Evolutionary conservation across 2,113 vertebrate species (phyloP), one percentile per base, ranked within the genome.

Genomic region (Rousettus leschenaultii): DNA sequence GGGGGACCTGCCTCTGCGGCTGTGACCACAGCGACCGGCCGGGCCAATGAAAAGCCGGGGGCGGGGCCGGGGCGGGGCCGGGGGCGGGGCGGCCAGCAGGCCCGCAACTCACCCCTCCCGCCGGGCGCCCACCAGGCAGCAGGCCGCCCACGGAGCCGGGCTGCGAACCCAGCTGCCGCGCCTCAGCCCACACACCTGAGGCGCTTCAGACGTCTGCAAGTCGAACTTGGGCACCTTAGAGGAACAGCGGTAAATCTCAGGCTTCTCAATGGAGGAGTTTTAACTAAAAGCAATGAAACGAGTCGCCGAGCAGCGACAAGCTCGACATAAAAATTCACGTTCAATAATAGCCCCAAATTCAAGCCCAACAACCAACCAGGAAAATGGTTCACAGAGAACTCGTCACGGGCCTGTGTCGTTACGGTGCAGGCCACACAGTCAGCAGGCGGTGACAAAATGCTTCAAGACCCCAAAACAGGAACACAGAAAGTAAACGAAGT

Each of bases 391-490:
- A 33, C 11, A 9, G 55, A 85, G 40, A 40, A 24, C 0, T 0
- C 1, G 4, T 30, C 73, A 5, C 18, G 6, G 55, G 43, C 45
- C 16, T 0, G 26, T 0, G 21, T 7, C 38, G 1, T 16, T 3
- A 15, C 22, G 4, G 0, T 7, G 12, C 1, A 10, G 18, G 40
- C 5, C 51, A 35, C 79, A 45, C 35, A 2, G 1, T 38, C 24
- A 55, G 45, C n/a, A 38, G 80, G 55, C 73, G 5, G 8, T 7
- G 16, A 48, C 40, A 75, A 22, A 61, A 33, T 9, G 38, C 43
- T 16, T 28, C 24, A 40, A 74, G 78, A 59, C 16, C 71, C 55
- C 11, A 21, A 26, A 65, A 11, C 21, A 19, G 1, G 6, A 12
- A 35, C 65, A 11, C 45, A 38, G 53, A 48, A 38, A n/a, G 22